Base-by-base conservation (phyloP, 2,113 vertebrate species). In the Naja naja region DNA sequence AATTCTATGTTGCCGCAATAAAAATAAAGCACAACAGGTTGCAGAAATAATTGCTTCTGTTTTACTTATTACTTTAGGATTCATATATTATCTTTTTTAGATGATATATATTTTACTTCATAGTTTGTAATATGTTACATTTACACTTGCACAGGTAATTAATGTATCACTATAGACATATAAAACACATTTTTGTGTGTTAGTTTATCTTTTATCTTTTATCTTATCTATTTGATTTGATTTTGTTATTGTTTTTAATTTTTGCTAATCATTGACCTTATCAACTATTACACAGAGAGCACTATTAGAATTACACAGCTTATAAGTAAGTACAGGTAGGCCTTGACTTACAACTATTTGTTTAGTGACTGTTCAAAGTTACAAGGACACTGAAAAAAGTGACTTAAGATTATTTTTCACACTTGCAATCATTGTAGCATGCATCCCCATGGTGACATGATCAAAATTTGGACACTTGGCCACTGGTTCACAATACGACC, bases 301-400 rank as follows among this genome's bases (percentile, higher is more conserved):
- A 30, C 85, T 39, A 0, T 95, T 92, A 95, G 54, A 1, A 0
- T 2, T 2, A 0, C 16, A 56, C 85, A 25, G 74, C 0, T 85
- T 89, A 58, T 34, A 53, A 52, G 93, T 47, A 89, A 92, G 64
- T 7, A 69, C 12, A 69, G 30, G 12, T 69, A 69, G 30, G 2
- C 30, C 64, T 69, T 64, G 60, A 64, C 4, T 64, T 69, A 69
- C 30, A n/a, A n/a, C 11, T n/a, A n/a, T n/a, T 69, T 69, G 64
- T 60, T 27, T 60, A 60, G 25, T 58, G 56, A 58, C 8, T 58
- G 60, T 34, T 69, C 30, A 69, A 34, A 69, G 64, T 69, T 69
- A 69, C 30, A 69, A 69, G 0, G 2, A 30, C 30, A 69, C 11
- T 69, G 64, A 5, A 34, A 69, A 69, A 69, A 34, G 64, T 69